These are phyloP conservation scores for Pica pica DNA, from an alignment of 2,113 vertebrate species.

Conservation along the genomic window DNA sequence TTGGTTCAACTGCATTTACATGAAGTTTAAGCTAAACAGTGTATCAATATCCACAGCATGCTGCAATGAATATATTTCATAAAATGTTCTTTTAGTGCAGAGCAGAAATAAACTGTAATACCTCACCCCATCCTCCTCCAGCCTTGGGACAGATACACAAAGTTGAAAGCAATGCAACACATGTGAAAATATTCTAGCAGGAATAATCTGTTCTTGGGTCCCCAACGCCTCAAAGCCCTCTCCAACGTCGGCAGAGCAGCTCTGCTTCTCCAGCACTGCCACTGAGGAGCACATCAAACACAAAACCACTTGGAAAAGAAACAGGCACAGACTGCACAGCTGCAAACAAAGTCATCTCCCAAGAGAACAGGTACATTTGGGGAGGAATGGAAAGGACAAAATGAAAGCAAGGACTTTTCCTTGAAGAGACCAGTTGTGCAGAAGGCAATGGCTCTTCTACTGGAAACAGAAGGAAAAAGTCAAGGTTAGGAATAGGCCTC, in stretches of 20 bases:
- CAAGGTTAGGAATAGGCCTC: not conserved
- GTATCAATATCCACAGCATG: not conserved
- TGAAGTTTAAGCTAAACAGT: not conserved
- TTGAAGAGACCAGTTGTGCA: not conserved
- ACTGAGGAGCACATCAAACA: not conserved
- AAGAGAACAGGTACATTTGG: not conserved
- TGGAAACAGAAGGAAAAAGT: conserved; percentile 15
- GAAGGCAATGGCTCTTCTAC: not conserved
- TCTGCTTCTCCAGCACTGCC: not conserved
- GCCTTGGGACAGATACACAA: not conserved
- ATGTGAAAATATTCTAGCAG: not conserved
- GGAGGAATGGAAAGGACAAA: not conserved
- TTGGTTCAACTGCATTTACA: not conserved
- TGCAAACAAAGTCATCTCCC: conserved; percentile 1
- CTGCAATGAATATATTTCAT: not conserved
- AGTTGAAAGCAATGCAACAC: not conserved
- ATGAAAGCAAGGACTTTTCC: not conserved
- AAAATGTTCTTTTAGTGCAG: not conserved
- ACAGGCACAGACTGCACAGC: not conserved
- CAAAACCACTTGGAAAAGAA: not conserved
- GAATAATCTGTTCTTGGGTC: not conserved
- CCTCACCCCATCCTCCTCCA: not conserved
- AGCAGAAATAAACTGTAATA: not conserved
- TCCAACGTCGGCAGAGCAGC: not conserved
- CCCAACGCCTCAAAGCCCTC: rapidly evolving